These are phyloP conservation scores for Acomys russatus DNA, from an alignment of 2,797 vertebrate genomes.

Conservation along the genomic window DNA sequence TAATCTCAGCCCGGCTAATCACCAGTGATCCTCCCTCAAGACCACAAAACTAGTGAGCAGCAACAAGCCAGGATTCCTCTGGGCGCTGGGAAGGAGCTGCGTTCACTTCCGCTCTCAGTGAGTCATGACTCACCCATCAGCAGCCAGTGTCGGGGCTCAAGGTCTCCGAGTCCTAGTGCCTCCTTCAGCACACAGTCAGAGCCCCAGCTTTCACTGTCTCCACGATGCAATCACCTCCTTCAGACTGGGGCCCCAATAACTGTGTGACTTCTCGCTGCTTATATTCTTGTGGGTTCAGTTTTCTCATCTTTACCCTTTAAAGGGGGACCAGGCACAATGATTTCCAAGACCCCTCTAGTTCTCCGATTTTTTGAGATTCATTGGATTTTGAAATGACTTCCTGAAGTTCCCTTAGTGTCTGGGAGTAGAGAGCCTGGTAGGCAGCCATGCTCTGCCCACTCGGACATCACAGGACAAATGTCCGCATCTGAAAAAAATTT, in stretches of 20 bases:
- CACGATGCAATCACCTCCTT: background rate
- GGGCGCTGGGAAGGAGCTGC: background rate
- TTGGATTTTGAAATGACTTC: background rate
- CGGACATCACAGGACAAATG: background rate
- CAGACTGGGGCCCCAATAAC: background rate
- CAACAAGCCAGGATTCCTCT: background rate
- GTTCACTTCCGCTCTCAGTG: background rate
- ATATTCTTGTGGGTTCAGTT: background rate
- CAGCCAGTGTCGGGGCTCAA: background rate
- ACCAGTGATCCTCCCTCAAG: background rate
- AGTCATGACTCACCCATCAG: background rate
- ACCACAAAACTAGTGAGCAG: background rate
- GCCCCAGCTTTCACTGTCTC: background rate
- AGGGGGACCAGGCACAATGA: background rate
- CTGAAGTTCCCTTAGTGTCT: background rate
- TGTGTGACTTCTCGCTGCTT: background rate
- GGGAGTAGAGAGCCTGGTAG: background rate
- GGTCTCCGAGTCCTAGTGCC: background rate
- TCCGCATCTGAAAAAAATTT: background rate
- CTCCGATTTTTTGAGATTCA: conserved; percentile 22
- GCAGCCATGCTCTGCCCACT: background rate
- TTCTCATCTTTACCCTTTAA: background rate
- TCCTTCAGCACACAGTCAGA: background rate
- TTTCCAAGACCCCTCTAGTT: background rate
- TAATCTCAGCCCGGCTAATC: background rate